Evolutionary conservation across 2,113 vertebrate genomes (phyloP).

Genomic region (Mobula birostris): DNA sequence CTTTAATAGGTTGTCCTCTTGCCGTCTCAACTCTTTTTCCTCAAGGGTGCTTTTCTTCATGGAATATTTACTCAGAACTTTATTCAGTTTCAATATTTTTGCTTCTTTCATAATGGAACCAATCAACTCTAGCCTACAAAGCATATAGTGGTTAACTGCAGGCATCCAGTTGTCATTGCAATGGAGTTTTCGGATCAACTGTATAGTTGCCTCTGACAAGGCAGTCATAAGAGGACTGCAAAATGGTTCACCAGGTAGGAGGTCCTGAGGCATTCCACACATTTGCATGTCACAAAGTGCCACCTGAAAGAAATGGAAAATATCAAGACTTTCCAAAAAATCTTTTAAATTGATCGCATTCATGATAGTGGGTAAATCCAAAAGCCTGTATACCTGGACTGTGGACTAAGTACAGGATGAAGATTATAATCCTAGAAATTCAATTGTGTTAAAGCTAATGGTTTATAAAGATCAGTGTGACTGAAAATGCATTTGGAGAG

Average conservation of each 20-base stretch:
- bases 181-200: constrained; percentile 59
- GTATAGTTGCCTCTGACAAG: constrained; percentile 60
- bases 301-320: constrained; percentile 50
- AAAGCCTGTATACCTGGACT: neutral
- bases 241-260: constrained; percentile 63
- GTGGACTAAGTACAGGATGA: neutral
- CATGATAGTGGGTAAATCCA: neutral
- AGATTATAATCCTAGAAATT: too few relatives aligned
- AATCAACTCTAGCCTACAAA: constrained; percentile 59
- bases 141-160: constrained; percentile 61
- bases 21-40: constrained; percentile 34
- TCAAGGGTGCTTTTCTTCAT: constrained; percentile 40
- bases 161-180: constrained; percentile 56
- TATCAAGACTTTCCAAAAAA: neutral
- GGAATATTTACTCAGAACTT: constrained; percentile 32
- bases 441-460: too few relatives aligned
- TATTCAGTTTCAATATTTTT: constrained; percentile 46
- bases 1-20: constrained; percentile 38
- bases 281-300: constrained; percentile 64
- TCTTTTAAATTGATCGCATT: neutral
- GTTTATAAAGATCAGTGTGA: too few relatives aligned
- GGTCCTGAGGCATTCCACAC: constrained; percentile 63
- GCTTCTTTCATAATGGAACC: constrained; percentile 57
- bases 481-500: too few relatives aligned
- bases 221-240: constrained; percentile 61